Conservation (phyloP, 2,888 invertebrate species). For the Blastobasis lacticolella region DNA sequence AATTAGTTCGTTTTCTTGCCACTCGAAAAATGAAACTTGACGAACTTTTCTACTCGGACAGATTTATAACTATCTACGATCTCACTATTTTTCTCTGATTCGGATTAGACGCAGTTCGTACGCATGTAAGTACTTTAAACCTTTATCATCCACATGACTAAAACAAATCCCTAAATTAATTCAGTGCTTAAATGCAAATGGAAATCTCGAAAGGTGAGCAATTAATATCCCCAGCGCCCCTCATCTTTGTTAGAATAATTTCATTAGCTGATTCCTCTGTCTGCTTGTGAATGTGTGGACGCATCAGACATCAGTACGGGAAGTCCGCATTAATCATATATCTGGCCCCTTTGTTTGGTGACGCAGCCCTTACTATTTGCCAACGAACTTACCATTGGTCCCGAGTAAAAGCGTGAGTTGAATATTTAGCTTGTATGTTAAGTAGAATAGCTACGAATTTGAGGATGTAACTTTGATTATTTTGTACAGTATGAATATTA, state of each 20-base stretch:
- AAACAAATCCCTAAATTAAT: constrained; percentile 24
- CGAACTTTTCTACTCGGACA: no score
- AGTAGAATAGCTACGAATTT: no score
- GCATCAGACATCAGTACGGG: constrained; percentile 18
- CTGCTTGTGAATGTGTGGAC: constrained; percentile 17
- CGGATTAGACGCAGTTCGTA: no score
- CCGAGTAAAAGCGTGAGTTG: neutral
- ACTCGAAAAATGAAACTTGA: no score
- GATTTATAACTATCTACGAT: no score
- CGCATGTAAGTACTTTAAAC: no score
- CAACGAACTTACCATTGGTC: constrained; percentile 19
- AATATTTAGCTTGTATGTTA: no score
- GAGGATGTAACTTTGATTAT: no score
- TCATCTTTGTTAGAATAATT: constrained; percentile 49
- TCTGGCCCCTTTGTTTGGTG: constrained; percentile 54
- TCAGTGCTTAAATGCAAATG: constrained; percentile 34
- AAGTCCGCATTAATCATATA: constrained; percentile 59
- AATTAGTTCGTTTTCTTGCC: no score
- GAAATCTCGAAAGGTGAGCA: constrained; percentile 38
- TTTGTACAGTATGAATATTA: no score
- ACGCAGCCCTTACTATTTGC: constrained; percentile 24
- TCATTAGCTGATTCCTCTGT: constrained; percentile 50
- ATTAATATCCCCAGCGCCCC: constrained; percentile 47
- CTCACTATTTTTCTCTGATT: no score
- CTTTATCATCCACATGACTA: no score